A percentile compares a stretch with the other conserved stretches of the same genome.
Conservation (phyloP, 2,797 vertebrate species). For the Graptemys geographica region DNA sequence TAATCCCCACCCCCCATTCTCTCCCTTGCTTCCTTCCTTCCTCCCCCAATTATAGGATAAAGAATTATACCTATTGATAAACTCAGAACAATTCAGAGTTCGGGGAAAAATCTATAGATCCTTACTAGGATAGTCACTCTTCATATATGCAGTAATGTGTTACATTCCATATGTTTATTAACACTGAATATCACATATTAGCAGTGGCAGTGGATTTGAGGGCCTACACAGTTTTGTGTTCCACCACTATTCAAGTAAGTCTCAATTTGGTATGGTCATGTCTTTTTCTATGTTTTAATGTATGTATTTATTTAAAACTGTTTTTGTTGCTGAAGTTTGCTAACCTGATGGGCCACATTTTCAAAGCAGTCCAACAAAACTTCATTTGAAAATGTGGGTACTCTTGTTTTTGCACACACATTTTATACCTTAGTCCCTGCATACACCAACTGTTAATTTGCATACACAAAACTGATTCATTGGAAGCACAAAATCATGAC, state of each 20-base stretch:
- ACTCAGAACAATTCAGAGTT: background rate
- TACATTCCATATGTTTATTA: background rate
- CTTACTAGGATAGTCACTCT: background rate
- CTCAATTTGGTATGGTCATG: background rate
- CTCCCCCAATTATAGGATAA: background rate
- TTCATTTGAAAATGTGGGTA: background rate
- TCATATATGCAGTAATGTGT: background rate
- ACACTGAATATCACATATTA: background rate
- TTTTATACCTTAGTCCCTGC: background rate
- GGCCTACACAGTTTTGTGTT: background rate
- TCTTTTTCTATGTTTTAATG: background rate
- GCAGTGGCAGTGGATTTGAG: background rate
- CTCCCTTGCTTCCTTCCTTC: background rate
- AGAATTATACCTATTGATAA: conserved; percentile 1
- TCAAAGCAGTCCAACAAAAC: background rate
- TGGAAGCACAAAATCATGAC: background rate
- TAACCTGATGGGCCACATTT: background rate
- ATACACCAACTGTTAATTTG: background rate
- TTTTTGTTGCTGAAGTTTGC: background rate
- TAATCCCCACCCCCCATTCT: background rate
- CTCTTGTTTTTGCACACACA: background rate
- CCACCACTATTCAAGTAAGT: background rate
- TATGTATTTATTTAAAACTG: background rate
- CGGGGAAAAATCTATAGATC: background rate
- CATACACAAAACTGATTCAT: background rate